Conservation (phyloP, 2,888 invertebrate genomes). For the Plebejus anna region DNA sequence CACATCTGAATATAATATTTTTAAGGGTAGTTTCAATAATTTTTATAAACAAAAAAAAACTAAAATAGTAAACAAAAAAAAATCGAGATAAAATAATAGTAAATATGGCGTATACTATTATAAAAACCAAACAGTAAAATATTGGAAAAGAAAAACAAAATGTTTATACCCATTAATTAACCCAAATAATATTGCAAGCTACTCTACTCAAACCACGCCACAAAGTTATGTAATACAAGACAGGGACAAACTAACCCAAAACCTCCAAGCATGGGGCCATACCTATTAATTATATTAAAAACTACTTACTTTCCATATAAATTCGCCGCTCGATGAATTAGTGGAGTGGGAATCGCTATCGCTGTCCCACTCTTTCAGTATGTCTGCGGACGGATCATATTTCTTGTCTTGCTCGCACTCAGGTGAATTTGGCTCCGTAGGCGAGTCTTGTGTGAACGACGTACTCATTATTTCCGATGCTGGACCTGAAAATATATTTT, state of each 20-base stretch:
- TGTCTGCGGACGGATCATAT: constrained; percentile 60
- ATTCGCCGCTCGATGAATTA: constrained; percentile 87
- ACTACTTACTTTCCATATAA: constrained; percentile 86
- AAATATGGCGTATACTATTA: background rate
- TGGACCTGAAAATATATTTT: constrained; percentile 51
- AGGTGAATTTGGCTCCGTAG: constrained; percentile 62
- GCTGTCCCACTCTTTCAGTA: constrained; percentile 84
- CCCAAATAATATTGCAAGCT: constrained; percentile 12
- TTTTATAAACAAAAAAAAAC: background rate
- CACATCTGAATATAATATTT: background rate
- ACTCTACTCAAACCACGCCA: constrained; percentile 32
- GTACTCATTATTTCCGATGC: constrained; percentile 71
- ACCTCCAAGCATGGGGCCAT: constrained; percentile 28
- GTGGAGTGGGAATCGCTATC: constrained; percentile 82
- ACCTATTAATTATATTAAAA: background rate
- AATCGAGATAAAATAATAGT: background rate
- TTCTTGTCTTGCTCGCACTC: constrained; percentile 60
- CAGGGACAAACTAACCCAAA: constrained; percentile 25
- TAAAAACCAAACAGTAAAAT: constrained; percentile 18
- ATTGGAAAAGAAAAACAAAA: constrained; percentile 14
- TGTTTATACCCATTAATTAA: background rate
- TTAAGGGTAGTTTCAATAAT: too few species aligned
- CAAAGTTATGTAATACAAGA: constrained; percentile 28
- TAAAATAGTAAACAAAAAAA: background rate
- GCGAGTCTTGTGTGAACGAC: constrained; percentile 72